phyloP scores from a whole-genome alignment of 2,888 invertebrate species.

The Apotomis betuletana region DNA sequence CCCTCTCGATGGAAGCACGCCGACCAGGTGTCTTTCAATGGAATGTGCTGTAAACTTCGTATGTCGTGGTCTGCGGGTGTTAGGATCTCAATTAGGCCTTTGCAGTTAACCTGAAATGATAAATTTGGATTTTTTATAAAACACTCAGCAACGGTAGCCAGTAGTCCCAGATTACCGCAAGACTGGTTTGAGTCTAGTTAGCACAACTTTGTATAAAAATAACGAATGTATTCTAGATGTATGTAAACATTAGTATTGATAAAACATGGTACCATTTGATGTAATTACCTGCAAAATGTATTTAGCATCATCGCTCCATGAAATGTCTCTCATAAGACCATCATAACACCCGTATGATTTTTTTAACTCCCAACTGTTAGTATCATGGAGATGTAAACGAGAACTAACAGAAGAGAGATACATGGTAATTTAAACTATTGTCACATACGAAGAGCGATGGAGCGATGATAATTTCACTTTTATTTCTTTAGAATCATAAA shows the following conservation, averaged over 20 bases:
- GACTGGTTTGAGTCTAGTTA: background rate
- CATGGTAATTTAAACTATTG: conserved; percentile 63
- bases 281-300: conserved; percentile 74
- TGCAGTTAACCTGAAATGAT: conserved; percentile 73
- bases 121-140: background rate
- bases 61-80: conserved; percentile 73
- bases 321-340: conserved; percentile 71
- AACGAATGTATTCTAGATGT: no score
- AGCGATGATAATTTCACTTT: conserved; percentile 29
- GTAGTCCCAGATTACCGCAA: background rate
- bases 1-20: conserved; percentile 78
- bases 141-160: background rate
- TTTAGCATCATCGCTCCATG: conserved; percentile 81
- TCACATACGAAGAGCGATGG: conserved; percentile 5
- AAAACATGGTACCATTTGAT: background rate
- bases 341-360: conserved; percentile 79
- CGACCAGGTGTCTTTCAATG: conserved; percentile 76
- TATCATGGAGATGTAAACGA: conserved; percentile 81
- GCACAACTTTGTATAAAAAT: background rate
- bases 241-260: no score
- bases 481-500: conserved; percentile 30
- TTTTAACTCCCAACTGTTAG: conserved; percentile 79
- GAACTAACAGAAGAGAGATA: conserved; percentile 83
- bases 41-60: conserved; percentile 74
- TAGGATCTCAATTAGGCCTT: conserved; percentile 74